Evolutionary conservation across 2,113 vertebrate genomes (phyloP), one percentile per base, ranked within the genome.

Genomic region (Corythornis madagascariensis): DNA sequence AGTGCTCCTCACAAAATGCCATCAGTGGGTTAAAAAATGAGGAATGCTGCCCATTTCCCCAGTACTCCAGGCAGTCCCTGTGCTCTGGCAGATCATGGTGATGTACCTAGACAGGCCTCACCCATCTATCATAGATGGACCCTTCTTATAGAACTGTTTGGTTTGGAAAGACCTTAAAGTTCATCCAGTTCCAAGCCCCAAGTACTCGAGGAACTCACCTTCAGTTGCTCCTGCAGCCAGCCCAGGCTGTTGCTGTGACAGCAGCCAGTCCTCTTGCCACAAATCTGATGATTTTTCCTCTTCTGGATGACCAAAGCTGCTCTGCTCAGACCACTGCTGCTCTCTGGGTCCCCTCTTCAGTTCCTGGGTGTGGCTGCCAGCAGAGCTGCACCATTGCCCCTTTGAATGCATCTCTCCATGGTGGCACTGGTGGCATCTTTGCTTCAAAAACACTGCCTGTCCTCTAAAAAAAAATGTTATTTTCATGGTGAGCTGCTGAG

Each of bases 141-240:
- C 40, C 22, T 2, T 15, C 50, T 52, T 52, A 52, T 26, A 52
- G 50, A 26, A 52, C 13, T 7, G 50, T 52, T 52, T 52, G 13
- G 25, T 24, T 52, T 52, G 50, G 50, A 52, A 52, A 7, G 50
- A 52, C 50, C 13, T 52, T 52, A 52, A 26, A 52, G 24, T 26
- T 52, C 14, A 52, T 52, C 25, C 11, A 52, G 13, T 52, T 52
- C 25, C 24, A 52, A 52, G 50, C 24, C 25, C 25, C 50, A 52
- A 14, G 50, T 26, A 0, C 0, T 0, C 6, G 26, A 31, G 48
- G 52, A 24, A 3, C 67, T 24, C 4, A 0, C 0, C 52, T n/a
- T 40, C 5, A 31, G 47, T 61, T 31, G 29, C 53, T 47, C 57
- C 72, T 31, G 7, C 28, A 7, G 12, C 2, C 14, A 16, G 12